A percentile compares a stretch with the other conserved stretches of the same genome.
phyloP scores from a whole-genome alignment of 2,113 vertebrate genomes.

The Charadrius vociferus region DNA sequence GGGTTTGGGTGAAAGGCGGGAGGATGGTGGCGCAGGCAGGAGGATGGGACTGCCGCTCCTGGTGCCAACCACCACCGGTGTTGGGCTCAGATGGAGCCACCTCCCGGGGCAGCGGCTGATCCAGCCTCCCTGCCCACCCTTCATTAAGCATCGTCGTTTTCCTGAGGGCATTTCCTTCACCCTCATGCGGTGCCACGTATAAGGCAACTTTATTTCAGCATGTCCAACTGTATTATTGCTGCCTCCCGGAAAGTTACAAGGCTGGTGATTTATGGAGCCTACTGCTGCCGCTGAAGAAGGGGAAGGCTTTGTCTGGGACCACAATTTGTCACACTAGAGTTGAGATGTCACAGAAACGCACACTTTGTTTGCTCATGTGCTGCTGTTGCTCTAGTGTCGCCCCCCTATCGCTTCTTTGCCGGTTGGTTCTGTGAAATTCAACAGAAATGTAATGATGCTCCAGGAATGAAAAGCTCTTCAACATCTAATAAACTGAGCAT shows the following conservation, averaged over 20 bases:
- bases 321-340: neutral
- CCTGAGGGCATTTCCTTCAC: neutral
- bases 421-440: neutral
- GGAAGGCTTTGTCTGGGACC: neutral
- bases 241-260: neutral
- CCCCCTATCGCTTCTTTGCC: neutral
- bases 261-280: neutral
- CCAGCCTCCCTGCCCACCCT: rapidly evolving
- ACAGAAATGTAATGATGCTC: neutral
- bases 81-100: neutral
- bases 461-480: neutral
- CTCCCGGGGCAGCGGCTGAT: neutral
- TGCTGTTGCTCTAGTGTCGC: neutral
- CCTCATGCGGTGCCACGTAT: rapidly evolving
- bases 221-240: neutral
- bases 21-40: neutral
- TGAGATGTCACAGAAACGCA: neutral
- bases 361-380: neutral
- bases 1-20: neutral
- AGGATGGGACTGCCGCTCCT: neutral
- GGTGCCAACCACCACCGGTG: neutral
- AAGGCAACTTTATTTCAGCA: neutral
- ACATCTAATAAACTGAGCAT: neutral
- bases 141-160: rapidly evolving
- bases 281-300: neutral